Evolutionary conservation across 2,888 invertebrate species (phyloP), one percentile per base, ranked within the genome.

Genomic region (Empis stercorea): DNA sequence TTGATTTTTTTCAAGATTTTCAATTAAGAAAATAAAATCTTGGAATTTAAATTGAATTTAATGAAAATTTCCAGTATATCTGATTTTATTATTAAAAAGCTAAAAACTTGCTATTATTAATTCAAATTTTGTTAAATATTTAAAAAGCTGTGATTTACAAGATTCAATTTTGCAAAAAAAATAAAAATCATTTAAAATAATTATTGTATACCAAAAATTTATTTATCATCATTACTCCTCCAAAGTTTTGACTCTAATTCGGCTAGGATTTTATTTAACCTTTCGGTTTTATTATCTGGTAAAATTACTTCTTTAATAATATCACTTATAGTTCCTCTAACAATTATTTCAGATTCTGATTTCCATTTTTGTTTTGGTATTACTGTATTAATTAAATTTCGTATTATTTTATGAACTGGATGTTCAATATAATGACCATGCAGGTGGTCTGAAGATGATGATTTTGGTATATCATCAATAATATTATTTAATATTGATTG

Each of bases 341-440:
- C 54, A n/a, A 62, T 51, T 1, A 60, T 56, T 41, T 64, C 64
- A 0, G 47, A 43, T 37, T 57, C 50, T 1, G 56, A 52, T 34
- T 47, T 57, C 65, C 65, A 65, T 37, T 64, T 62, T 4, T 57
- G 46, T 1, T 61, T 61, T 0, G 65, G 60, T 2, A 65, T 57
- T 0, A 57, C 56, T 15, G 52, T 52, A 10, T 63, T 56, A 10
- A 67, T 56, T 0, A 63, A 13, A 43, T 65, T 65, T 2, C 62
- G 52, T 11, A 68, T 45, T 0, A 64, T 57, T 5, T 60, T 58
- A 3, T 50, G 39, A 0, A 59, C 57, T 51, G 65, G 66, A 5
- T 44, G 30, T 10, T 54, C 38, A 2, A 49, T 47, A 10, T 46
- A 9, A 23, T 52, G 34, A 23, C 45, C 46, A n/a, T 27, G 6